Base-by-base conservation (phyloP, 2,797 vertebrate species). In the Masticophis lateralis region DNA sequence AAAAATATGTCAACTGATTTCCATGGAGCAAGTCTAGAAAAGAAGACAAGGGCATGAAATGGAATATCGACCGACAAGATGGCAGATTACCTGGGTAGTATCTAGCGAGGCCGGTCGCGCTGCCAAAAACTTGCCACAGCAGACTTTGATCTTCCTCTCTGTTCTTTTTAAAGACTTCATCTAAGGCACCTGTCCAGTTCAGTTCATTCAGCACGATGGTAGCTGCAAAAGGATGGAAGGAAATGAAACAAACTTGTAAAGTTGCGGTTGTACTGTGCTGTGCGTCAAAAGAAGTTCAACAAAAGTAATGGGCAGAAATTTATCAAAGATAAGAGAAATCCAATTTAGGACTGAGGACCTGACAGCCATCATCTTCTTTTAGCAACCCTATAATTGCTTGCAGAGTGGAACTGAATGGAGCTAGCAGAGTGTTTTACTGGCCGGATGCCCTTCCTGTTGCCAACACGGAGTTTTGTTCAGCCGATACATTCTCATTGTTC, bases 121-220 rank as follows among this genome's bases (percentile, higher is more conserved):
- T 99, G 37, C 99, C 99, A 60, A 99, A 99, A 93, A 99, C 99
- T 97, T 99, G 99, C 99, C 99, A 99, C 27, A 99, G 95, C 27
- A 99, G 96, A 0, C 98, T 98, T 7, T 99, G 98, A 94, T 99
- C 99, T 89, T 99, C 98, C 25, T 98, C 98, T 94, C 98, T 98
- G 97, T 99, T 99, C 95, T 97, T 86, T 95, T 98, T 98, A 97
- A 99, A 99, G 57, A 98, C 97, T 0, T 99, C 98, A 91, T 99
- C 99, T 97, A 99, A 95, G 0, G 98, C 98, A 11, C 98, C 98
- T 0, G 99, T 99, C 99, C 99, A 99, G 94, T 99, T 99, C 55
- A 99, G 98, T 94, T 99, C 99, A 94, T 99, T 99, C 86, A 99
- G 95, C 94, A 99, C 99, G 11, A 99, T 99, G 0, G 98, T 99